Base-by-base conservation (phyloP, 2,797 vertebrate species). In the Menidia menidia region DNA sequence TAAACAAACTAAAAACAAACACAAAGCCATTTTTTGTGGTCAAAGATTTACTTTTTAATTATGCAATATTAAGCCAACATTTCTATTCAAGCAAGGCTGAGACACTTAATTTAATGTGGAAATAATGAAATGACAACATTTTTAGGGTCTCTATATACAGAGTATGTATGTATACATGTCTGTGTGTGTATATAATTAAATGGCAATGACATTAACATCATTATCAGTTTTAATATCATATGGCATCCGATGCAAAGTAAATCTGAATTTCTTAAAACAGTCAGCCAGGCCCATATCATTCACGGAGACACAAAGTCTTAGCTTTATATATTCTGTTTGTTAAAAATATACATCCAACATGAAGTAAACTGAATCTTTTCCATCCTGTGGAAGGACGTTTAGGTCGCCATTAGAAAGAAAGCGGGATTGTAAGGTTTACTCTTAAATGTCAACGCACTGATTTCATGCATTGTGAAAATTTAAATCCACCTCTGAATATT, bases 171-270 rank as follows among this genome's bases (percentile, higher is more conserved):
- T 86, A 89, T 71, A 69, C n/a, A 47, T 47, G 89, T 86, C 88
- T 72, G 65, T 81, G 89, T 60, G 41, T 61, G 78, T 81, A 84
- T 77, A 94, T 92, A 94, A 93, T 92, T 86, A 91, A 94, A 94
- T 95, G 94, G 94, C 94, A 94, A 92, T 93, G 88, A 91, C 55
- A 68, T 89, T 90, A 75, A 89, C 76, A 88, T 91, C 67, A 86
- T 82, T 86, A 85, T 85, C 63, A 87, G 87, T 92, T 92, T 92
- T 69, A 92, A 90, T 87, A 92, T 93, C 80, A 93, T 95, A 95
- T 95, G 95, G 95, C 95, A 95, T 94, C 92, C 67, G 88, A 94
- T 93, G 84, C 91, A n/a, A 74, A 82, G 76, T 84, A 45, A 90
- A 87, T 89, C 84, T 43, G 56, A 93, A 87, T 89, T 79, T 86